Conservation (phyloP, 2,113 vertebrate genomes). For the Brachyistius frenatus region DNA sequence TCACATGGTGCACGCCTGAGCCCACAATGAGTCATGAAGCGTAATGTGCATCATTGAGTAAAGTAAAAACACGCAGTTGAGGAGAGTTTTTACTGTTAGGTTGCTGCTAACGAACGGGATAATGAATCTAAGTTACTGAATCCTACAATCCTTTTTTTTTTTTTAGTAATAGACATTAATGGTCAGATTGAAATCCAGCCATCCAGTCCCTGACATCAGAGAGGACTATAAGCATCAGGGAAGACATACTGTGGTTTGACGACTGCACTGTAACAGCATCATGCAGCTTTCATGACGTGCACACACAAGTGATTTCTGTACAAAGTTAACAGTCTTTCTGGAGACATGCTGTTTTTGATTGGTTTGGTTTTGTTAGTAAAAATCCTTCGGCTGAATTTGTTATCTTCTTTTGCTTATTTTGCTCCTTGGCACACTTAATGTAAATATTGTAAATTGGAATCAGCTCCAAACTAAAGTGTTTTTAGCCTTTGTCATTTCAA, state of each 20-base stretch:
- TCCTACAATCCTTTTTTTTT: not conserved
- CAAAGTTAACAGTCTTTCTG: not conserved
- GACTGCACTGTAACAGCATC: not conserved
- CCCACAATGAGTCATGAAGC: slow-evolving; percentile 3
- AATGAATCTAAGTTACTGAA: not conserved
- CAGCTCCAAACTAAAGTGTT: slow-evolving; percentile 35
- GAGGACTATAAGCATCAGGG: not conserved
- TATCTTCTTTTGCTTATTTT: not conserved
- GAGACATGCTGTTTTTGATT: not conserved
- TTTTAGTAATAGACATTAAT: not conserved
- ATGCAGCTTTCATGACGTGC: not conserved
- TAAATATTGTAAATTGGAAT: slow-evolving; percentile 33
- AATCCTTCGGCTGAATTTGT: not conserved
- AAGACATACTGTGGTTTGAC: not conserved
- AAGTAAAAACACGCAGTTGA: slow-evolving; percentile 3
- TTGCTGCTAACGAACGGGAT: not conserved
- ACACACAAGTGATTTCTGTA: not conserved
- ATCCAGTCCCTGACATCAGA: not conserved
- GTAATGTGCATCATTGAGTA: slow-evolving; percentile 27
- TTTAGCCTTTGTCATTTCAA: slow-evolving; percentile 13
- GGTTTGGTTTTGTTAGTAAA: not conserved
- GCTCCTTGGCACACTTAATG: slow-evolving; percentile 2
- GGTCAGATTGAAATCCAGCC: not conserved
- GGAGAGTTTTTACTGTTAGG: not conserved
- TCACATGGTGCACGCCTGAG: slow-evolving; percentile 7